phyloP scores from a whole-genome alignment of 2,113 vertebrate species.

The Montifringilla adamsi region DNA sequence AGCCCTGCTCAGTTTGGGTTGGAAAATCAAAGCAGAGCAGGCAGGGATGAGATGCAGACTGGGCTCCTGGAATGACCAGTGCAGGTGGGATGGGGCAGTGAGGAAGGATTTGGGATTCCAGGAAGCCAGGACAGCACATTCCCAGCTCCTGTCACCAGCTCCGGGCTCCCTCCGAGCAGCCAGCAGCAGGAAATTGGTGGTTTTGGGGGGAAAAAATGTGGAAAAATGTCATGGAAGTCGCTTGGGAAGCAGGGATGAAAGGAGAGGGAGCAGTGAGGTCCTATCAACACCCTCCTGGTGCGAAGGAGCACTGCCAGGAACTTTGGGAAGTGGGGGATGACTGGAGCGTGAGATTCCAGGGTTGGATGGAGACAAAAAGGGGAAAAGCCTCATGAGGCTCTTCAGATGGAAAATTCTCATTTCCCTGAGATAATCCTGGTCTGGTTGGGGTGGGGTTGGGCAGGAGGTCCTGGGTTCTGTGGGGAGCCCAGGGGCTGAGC shows the following conservation, averaged over 20 bases:
- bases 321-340: not conserved
- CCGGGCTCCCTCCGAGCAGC: not conserved
- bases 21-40: not conserved
- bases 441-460: not conserved
- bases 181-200: not conserved
- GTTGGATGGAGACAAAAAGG: not conserved
- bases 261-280: not conserved
- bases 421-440: not conserved
- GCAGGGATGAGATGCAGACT: not conserved
- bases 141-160: slow-evolving; percentile 2
- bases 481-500: rapidly evolving
- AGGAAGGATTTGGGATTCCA: not conserved
- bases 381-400: rapidly evolving
- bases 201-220: not conserved
- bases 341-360: not conserved
- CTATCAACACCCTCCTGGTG: not conserved
- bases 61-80: not conserved
- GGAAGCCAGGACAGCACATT: not conserved
- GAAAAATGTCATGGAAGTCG: not conserved
- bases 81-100: not conserved
- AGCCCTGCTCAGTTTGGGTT: not conserved
- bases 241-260: not conserved
- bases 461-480: not conserved
- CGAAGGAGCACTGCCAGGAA: not conserved
- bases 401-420: not conserved